Evolutionary conservation across 2,888 invertebrate species (phyloP), one percentile per base, ranked within the genome.

Genomic region (Automeris io): DNA sequence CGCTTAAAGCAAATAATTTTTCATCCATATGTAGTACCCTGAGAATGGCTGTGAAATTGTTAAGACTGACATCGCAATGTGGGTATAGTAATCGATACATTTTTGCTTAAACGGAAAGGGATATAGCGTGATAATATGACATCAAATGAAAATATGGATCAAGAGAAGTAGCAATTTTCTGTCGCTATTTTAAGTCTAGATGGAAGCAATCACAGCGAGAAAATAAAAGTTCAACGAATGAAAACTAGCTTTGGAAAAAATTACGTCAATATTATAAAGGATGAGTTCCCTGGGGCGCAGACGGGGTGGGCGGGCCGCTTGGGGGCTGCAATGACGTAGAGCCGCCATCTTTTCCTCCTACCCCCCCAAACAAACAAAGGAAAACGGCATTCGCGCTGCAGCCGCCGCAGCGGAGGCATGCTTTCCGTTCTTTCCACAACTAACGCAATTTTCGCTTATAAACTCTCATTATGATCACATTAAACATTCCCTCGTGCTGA

Each of bases 381-480:
- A 39, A 35, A 39, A 35, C 39, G 25, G 60, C 83, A 85, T 73
- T 88, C 82, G 75, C 68, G 68, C 73, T 75, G 68, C 77, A 72
- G 63, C 73, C 71, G 46, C 57, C 69, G 74, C 62, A 68, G 60
- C 61, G 76, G 54, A 70, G 63, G 61, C 67, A 74, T 75, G 64
- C 60, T 22, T 11, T 9, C 5, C 19, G 25, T 2, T 5, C 2
- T 13, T 22, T 5, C 6, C 11, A 5, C 22, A 18, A 18, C 8
- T 6, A 4, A 2, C 22, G 4, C 16, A 29, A 16, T 29, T 1
- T 5, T n/a, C 29, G 29, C n/a, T 29, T 7, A 9, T 29, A 16
- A 16, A 16, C 8, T 16, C 5, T 3, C 5, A 16, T 16, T 29
- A 29, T 16, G 16, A 29, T 16, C 13, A 29, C n/a, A n/a, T n/a